phyloP scores from a whole-genome alignment of 1,140 invertebrate genomes.

The Drosophila bifasciata region DNA sequence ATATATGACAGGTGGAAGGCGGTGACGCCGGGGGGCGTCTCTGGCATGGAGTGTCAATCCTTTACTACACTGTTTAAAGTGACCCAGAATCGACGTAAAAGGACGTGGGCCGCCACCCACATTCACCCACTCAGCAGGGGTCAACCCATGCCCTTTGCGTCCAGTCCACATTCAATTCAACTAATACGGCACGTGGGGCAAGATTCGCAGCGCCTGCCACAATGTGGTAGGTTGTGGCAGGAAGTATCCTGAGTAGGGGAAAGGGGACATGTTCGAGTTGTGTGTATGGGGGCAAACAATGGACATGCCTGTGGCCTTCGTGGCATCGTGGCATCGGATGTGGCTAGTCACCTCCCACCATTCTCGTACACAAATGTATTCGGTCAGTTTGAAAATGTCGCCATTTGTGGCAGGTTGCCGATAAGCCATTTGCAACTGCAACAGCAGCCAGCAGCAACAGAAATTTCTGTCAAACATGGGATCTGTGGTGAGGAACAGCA shows the following conservation, averaged over 20 bases:
- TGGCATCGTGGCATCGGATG: slow-evolving; percentile 37
- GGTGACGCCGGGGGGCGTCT: not conserved
- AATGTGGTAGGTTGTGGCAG: slow-evolving; percentile 6
- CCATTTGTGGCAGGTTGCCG: slow-evolving; percentile 43
- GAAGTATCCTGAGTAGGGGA: slow-evolving; percentile 3
- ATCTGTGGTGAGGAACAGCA: slow-evolving; percentile 8
- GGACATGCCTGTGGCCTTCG: slow-evolving; percentile 21
- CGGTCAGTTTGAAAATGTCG: slow-evolving; percentile 31
- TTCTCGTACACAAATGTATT: slow-evolving; percentile 11
- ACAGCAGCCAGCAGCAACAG: slow-evolving; percentile 10
- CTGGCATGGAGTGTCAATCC: slow-evolving; percentile 37
- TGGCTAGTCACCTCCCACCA: slow-evolving; percentile 28
- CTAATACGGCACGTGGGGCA: slow-evolving; percentile 72
- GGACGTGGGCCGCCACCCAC: slow-evolving; percentile 11
- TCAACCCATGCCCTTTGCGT: slow-evolving; percentile 39
- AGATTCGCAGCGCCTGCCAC: not conserved
- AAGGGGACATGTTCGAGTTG: slow-evolving; percentile 68
- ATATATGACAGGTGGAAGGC: slow-evolving; percentile 47
- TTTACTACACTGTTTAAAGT: slow-evolving; percentile 62
- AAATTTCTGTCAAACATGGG: not conserved
- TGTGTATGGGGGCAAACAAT: slow-evolving; percentile 34
- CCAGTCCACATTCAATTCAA: slow-evolving; percentile 54
- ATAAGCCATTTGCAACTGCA: slow-evolving; percentile 51
- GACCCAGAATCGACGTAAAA: slow-evolving; percentile 57
- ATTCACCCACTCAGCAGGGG: slow-evolving; percentile 19